Evolutionary conservation across 2,888 invertebrate species (phyloP), one percentile per base, ranked within the genome.

Genomic region (Oxytorus armatus): DNA sequence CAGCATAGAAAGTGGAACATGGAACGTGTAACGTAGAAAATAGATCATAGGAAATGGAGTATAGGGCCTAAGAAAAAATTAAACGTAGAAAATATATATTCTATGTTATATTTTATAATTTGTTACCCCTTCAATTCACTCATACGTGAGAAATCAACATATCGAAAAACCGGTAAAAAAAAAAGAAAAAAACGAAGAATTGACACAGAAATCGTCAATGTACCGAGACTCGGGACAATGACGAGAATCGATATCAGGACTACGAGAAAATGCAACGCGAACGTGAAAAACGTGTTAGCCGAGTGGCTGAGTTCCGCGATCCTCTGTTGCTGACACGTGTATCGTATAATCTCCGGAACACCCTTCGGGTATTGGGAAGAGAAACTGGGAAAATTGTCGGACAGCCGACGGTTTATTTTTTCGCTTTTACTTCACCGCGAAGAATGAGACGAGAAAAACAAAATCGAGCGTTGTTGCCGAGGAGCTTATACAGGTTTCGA

Each of bases 261-360:
- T 11, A 8, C 10, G 42, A 57, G 57, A 42, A 61, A 61, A 23
- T 61, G 61, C 14, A 42, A 61, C 42, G 18, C 23, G 47, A 18
- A 18, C 29, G 53, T 65, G 29, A 14, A 39, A 39, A 68, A 69
- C 25, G 55, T 74, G 68, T 79, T 75, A 74, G 25, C 74, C 79
- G 79, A 70, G 66, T 65, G 74, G 79, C 74, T 65, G 69, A 14
- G 57, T 61, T 59, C 21, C 79, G 69, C 65, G n/a, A n/a, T n/a
- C n/a, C n/a, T 79, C 79, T 79, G 79, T 51, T 23, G 14, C 39
- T 79, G 79, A 75, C 79, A 69, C 79, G 69, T 57, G 29, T 79
- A 75, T 79, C 74, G 65, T 69, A 63, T n/a, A n/a, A n/a, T n/a
- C 33, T 63, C 66, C 51, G 49, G 42, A 63, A 69, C 33, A 49